These are phyloP conservation scores for Florisuga fusca DNA, from an alignment of 2,797 vertebrate species.

Conservation along the genomic window DNA sequence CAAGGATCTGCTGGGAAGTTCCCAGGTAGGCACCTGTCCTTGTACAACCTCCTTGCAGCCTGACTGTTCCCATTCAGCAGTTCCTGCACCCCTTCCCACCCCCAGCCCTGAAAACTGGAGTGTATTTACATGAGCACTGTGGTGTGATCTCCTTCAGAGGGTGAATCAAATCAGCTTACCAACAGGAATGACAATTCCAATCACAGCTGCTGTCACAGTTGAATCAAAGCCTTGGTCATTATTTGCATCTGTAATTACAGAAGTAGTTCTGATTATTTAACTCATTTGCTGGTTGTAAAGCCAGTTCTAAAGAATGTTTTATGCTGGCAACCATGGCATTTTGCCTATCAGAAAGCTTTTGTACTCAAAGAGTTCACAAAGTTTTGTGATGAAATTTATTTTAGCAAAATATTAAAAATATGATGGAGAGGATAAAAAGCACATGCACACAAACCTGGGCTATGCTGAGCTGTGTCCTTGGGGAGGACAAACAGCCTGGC, in stretches of 20 bases:
- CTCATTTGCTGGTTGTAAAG: not conserved
- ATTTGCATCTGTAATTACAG: constrained; percentile 85
- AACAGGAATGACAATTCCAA: constrained; percentile 94
- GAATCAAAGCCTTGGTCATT: constrained; percentile 89
- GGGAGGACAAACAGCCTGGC: fast-evolving
- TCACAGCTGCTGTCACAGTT: constrained; percentile 92
- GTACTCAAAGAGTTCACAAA: not conserved
- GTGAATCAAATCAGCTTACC: constrained; percentile 83
- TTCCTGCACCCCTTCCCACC: not conserved
- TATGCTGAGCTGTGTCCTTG: not conserved
- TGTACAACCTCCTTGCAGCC: not conserved
- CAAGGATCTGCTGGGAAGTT: not conserved
- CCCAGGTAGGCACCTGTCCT: not conserved
- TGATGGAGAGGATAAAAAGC: not conserved
- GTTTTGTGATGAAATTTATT: not conserved
- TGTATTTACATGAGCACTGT: not conserved
- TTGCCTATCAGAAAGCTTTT: not conserved
- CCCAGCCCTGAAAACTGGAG: not conserved
- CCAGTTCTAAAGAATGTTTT: not conserved
- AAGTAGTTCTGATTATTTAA: constrained; percentile 22
- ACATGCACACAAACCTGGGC: fast-evolving
- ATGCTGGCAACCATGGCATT: not conserved
- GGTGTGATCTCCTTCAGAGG: not conserved
- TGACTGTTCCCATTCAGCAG: not conserved
- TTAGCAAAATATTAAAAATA: no score